These are phyloP conservation scores for Timema podura DNA, from an alignment of 2,888 invertebrate species.

Conservation along the genomic window DNA sequence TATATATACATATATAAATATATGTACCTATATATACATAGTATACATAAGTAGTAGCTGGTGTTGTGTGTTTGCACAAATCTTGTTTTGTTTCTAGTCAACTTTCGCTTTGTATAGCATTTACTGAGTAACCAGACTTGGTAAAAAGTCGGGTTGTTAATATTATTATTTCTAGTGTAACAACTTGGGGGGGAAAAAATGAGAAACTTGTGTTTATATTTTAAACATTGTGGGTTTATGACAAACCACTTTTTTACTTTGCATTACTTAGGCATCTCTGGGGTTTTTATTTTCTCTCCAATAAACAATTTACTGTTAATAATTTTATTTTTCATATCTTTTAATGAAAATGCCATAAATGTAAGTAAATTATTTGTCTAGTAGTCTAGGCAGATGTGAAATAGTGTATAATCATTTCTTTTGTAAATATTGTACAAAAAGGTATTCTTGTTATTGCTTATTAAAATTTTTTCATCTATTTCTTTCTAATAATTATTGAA, in stretches of 20 bases:
- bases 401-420: slow-evolving; percentile 13
- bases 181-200: no score
- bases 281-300: no score
- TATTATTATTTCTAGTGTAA: no score
- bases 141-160: no score
- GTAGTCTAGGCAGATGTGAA: slow-evolving; percentile 8
- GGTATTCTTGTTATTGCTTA: slow-evolving; percentile 15
- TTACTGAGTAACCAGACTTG: no score
- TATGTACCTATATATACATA: slow-evolving; percentile 23
- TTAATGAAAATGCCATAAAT: slow-evolving; percentile 8
- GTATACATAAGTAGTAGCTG: slow-evolving; percentile 24
- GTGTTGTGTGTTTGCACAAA: slow-evolving; percentile 28
- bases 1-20: slow-evolving; percentile 27
- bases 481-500: slow-evolving; percentile 1
- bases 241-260: no score
- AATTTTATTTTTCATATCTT: not conserved
- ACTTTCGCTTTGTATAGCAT: no score
- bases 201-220: no score
- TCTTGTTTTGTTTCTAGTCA: slow-evolving; percentile 26
- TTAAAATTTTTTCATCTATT: not conserved
- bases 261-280: no score
- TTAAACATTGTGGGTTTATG: no score
- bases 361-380: slow-evolving; percentile 16
- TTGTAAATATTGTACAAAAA: slow-evolving; percentile 8
- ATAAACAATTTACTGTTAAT: no score